These are phyloP conservation scores for Andricus quercusramuli DNA, from an alignment of 2,888 invertebrate species.

Conservation along the genomic window DNA sequence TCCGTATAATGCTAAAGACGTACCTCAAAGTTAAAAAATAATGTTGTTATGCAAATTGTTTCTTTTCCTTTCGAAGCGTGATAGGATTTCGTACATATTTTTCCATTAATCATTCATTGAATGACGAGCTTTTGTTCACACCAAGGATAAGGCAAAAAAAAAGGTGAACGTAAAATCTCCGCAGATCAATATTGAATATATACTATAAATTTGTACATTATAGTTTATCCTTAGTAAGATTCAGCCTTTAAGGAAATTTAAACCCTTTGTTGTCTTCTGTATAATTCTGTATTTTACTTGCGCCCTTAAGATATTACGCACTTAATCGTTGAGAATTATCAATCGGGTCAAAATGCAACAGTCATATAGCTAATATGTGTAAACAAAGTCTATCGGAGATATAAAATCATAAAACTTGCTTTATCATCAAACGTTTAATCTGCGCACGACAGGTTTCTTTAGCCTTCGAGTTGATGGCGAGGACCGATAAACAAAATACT, in stretches of 20 bases:
- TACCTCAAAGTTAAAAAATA: slow-evolving; percentile 1
- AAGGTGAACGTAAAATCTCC: not conserved
- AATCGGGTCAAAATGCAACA: not conserved
- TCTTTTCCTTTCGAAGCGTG: not conserved
- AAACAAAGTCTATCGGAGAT: not conserved
- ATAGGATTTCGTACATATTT: not conserved
- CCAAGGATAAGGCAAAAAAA: not conserved
- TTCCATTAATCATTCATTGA: not conserved
- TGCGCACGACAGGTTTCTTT: slow-evolving; percentile 29
- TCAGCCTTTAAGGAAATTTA: no score
- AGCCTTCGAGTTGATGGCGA: slow-evolving; percentile 55
- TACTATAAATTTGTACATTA: not conserved
- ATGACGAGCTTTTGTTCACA: not conserved
- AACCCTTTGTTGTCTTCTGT: no score
- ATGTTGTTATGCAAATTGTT: slow-evolving; percentile 6
- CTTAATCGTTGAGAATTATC: not conserved
- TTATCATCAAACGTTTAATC: slow-evolving; percentile 28
- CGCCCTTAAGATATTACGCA: not conserved
- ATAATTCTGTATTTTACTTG: not conserved
- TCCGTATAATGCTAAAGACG: slow-evolving; percentile 19
- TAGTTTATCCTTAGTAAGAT: not conserved
- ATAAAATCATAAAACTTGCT: slow-evolving; percentile 17
- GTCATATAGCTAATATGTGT: not conserved
- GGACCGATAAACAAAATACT: slow-evolving; percentile 54
- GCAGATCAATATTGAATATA: not conserved